These are phyloP conservation scores for Herpetotheres cachinnans DNA, from an alignment of 2,113 vertebrate species.

Conservation along the genomic window DNA sequence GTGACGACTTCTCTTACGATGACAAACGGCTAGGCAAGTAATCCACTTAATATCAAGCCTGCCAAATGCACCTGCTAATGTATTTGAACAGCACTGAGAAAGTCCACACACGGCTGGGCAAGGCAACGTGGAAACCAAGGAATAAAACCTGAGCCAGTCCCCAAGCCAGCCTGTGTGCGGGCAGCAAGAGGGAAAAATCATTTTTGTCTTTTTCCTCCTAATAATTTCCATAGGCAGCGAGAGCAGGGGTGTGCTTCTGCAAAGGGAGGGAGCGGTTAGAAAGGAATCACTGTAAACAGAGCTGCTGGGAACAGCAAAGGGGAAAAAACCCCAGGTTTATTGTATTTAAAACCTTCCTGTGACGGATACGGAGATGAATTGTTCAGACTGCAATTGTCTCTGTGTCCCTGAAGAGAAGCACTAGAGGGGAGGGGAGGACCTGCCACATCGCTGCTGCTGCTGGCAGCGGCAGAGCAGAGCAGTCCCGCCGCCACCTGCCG, in stretches of 20 bases:
- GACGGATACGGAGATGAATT: background rate
- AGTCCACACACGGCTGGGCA: background rate
- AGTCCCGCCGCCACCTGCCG: background rate
- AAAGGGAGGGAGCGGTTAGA: background rate
- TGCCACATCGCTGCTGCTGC: rapidly evolving
- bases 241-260: background rate
- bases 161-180: rapidly evolving
- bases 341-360: background rate
- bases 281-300: background rate
- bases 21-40: background rate
- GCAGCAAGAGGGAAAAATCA: background rate
- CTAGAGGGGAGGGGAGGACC: background rate
- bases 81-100: background rate
- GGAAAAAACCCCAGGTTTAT: rapidly evolving
- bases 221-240: background rate
- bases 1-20: background rate
- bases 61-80: background rate
- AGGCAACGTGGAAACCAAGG: background rate
- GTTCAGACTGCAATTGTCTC: background rate
- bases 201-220: background rate
- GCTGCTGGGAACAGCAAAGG: background rate
- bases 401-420: background rate
- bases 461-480: background rate
- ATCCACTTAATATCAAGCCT: background rate
- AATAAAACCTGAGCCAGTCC: background rate